Evolutionary conservation across 2,797 vertebrate genomes (phyloP), one percentile per base, ranked within the genome.

Genomic region (Karalla daura): DNA sequence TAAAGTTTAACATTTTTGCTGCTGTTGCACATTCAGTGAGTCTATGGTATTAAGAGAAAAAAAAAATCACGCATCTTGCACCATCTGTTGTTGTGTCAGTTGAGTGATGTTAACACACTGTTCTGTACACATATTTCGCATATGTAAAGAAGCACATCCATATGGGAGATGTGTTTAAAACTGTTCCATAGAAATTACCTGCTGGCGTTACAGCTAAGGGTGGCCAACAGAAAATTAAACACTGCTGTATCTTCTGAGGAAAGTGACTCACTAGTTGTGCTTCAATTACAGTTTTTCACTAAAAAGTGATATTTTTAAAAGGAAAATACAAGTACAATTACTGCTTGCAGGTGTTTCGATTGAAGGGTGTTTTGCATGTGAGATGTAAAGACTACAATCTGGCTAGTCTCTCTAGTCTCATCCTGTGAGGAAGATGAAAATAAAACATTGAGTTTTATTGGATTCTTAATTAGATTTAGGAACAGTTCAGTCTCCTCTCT

Each of bases 11-110:
- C n/a, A n/a, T 17, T 17, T 30, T 45, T 64, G 20, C 25, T 25
- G 30, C 36, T 43, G 7, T 20, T 3, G 13, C 20, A 12, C 33
- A 47, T 33, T 45, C 51, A 32, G 24, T 9, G 15, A 20, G 23
- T 14, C 27, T 30, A 13, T 49, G 18, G 53, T 41, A 28, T 11
- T 14, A 39, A 32, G 15, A 5, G n/a, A n/a, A 2, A 20, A 5
- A 45, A 45, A 39, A 39, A 25, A 5, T 12, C 3, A 24, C 4
- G 43, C 25, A 3, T 32, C 43, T 9, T 43, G 46, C 46, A 39
- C 35, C 72, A 80, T 55, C 55, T 74, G 62, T 17, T 72, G 63
- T n/a, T n/a, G n/a, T n/a, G n/a, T n/a, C n/a, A n/a, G n/a, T n/a
- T n/a, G n/a, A n/a, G n/a, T n/a, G n/a, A n/a, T n/a, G n/a, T 41